phyloP scores from a whole-genome alignment of 2,888 invertebrate species.

The Ormyrus thymus region DNA sequence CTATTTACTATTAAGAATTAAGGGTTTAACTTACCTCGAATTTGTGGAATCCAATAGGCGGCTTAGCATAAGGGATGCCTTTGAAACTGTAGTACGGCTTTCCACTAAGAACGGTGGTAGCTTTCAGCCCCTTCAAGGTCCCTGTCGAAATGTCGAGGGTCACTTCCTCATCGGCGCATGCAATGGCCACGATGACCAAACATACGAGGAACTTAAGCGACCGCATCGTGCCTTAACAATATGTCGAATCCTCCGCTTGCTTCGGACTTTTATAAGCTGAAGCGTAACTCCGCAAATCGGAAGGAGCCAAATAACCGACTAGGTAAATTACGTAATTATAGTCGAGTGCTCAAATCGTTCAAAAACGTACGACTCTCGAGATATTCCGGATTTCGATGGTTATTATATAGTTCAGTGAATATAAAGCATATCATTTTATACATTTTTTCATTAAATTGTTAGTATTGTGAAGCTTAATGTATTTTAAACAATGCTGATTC shows the following conservation, averaged over 20 bases:
- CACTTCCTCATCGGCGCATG: slow-evolving; percentile 60
- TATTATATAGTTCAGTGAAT: too few relatives aligned
- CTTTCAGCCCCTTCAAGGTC: slow-evolving; percentile 63
- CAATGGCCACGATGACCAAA: slow-evolving; percentile 18
- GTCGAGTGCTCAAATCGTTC: too few relatives aligned
- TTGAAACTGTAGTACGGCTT: slow-evolving; percentile 66
- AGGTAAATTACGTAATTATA: too few relatives aligned
- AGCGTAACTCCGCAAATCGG: slow-evolving; percentile 17
- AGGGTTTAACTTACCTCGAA: slow-evolving; percentile 63
- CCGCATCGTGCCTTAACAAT: slow-evolving; percentile 54
- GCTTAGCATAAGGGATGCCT: slow-evolving; percentile 69
- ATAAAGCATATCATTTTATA: too few relatives aligned
- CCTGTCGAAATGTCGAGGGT: slow-evolving; percentile 66
- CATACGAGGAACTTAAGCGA: slow-evolving; percentile 37
- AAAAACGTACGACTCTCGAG: too few relatives aligned
- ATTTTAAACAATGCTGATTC: too few relatives aligned
- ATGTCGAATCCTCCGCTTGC: neutral
- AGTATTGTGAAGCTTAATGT: too few relatives aligned
- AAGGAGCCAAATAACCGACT: neutral
- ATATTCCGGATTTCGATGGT: too few relatives aligned
- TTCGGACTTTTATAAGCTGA: slow-evolving; percentile 47
- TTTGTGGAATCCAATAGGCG: slow-evolving; percentile 65
- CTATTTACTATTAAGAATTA: neutral
- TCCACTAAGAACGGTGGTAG: slow-evolving; percentile 59
- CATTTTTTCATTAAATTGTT: too few relatives aligned